These are phyloP conservation scores for Tetramorium alpestre DNA, from an alignment of 1,140 invertebrate species.

Conservation along the genomic window DNA sequence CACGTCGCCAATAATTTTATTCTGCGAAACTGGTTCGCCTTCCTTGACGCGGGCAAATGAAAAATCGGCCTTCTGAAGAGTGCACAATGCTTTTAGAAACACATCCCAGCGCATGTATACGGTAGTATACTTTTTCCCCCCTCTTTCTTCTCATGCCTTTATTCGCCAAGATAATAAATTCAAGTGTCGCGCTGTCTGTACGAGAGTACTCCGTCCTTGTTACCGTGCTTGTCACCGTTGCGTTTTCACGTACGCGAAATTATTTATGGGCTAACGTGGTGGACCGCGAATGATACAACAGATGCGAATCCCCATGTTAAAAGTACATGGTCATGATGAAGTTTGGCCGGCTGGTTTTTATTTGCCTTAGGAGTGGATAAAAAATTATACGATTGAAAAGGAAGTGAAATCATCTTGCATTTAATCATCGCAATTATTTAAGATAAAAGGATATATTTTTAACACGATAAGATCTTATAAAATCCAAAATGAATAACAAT, in stretches of 20 bases:
- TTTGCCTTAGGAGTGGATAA: neutral
- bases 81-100: neutral
- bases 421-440: neutral
- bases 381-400: neutral
- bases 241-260: conserved; percentile 21
- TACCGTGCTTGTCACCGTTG: neutral
- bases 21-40: conserved; percentile 31
- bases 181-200: conserved; percentile 15
- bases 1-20: conserved; percentile 25
- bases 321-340: neutral
- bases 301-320: neutral
- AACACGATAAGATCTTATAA: neutral
- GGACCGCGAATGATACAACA: neutral
- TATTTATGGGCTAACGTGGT: conserved; percentile 31
- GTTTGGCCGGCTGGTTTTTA: conserved; percentile 11
- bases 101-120: neutral
- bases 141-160: neutral
- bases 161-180: conserved; percentile 36
- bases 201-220: conserved; percentile 19
- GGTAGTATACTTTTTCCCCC: neutral
- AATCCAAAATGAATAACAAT: neutral
- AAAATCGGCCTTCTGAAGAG: conserved; percentile 20
- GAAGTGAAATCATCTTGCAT: neutral
- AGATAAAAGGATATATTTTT: neutral
- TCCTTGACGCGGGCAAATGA: conserved; percentile 15